These are phyloP conservation scores for Callipepla squamata DNA, from an alignment of 2,113 vertebrate species.

Conservation along the genomic window DNA sequence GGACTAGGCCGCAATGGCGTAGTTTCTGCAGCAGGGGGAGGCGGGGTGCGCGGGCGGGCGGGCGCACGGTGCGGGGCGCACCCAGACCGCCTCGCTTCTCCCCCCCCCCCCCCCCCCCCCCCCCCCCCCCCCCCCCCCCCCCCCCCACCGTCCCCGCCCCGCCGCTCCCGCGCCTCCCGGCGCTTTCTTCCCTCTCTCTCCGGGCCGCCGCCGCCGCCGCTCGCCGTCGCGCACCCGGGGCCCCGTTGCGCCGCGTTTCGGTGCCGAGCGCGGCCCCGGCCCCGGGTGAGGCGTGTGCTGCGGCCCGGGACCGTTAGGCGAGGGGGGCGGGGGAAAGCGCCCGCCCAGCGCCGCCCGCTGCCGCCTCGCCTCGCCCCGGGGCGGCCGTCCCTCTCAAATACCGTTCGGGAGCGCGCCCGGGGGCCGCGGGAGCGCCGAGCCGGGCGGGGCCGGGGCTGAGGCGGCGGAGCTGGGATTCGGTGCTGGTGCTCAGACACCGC, in stretches of 20 bases:
- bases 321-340: background rate
- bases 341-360: background rate
- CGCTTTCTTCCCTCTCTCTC: background rate
- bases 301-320: background rate
- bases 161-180: background rate
- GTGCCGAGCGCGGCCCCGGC: too few species aligned
- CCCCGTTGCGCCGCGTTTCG: too few species aligned
- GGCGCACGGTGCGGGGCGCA: constrained; percentile 38
- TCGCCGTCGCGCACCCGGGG: too few species aligned
- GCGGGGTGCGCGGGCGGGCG: constrained; percentile 72
- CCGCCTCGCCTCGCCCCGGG: background rate
- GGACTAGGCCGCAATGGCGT: constrained; percentile 93
- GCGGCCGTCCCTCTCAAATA: too few species aligned
- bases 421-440: too few species aligned
- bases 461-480: too few species aligned
- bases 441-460: background rate
- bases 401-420: too few species aligned
- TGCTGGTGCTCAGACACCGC: background rate
- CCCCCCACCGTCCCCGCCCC: background rate
- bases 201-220: background rate
- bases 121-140: background rate
- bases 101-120: background rate
- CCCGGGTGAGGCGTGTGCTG: too few species aligned
- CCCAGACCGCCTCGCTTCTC: constrained; percentile 8
- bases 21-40: constrained; percentile 83